These are phyloP conservation scores for Trachemys scripta DNA, from an alignment of 2,113 vertebrate genomes.

Conservation along the genomic window DNA sequence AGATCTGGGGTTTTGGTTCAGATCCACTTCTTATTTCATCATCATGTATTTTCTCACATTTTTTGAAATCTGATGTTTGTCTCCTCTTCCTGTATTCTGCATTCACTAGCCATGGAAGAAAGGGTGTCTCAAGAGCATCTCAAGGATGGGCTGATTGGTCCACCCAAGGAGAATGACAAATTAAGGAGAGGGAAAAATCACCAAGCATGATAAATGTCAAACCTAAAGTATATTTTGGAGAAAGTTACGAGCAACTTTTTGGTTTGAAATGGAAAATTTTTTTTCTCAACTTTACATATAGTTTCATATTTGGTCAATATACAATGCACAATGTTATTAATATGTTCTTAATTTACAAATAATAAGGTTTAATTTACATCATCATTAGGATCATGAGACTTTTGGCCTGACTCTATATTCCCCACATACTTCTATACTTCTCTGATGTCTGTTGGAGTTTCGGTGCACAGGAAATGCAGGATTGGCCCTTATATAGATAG, in stretches of 20 bases:
- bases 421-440: accelerated
- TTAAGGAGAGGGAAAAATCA: neutral
- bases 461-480: accelerated
- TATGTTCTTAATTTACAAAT: accelerated
- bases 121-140: accelerated
- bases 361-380: neutral
- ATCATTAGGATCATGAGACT: accelerated
- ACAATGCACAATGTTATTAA: accelerated
- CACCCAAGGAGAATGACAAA: neutral
- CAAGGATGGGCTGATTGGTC: accelerated
- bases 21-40: neutral
- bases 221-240: neutral
- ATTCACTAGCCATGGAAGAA: neutral
- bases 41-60: neutral
- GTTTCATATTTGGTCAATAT: accelerated
- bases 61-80: neutral
- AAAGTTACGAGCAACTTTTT: neutral
- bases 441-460: accelerated
- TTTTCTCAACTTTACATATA: accelerated
- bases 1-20: neutral
- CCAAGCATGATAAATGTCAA: neutral
- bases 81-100: neutral
- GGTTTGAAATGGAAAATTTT: neutral
- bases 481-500: accelerated
- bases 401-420: neutral